These are phyloP conservation scores for Parnassius mnemosyne DNA, from an alignment of 2,888 invertebrate genomes.

Conservation along the genomic window DNA sequence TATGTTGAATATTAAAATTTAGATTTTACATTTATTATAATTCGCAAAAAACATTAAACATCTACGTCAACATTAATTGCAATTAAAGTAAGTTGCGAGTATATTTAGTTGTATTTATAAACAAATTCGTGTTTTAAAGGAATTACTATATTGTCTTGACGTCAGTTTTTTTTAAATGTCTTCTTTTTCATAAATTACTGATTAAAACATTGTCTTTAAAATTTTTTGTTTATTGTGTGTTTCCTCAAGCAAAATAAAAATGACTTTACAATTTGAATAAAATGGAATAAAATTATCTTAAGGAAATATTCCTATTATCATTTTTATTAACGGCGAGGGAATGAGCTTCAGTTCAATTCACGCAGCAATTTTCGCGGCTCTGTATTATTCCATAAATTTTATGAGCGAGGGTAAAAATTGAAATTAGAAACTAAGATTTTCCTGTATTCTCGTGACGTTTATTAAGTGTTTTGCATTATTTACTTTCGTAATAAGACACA, in stretches of 20 bases:
- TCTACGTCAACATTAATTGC: no score
- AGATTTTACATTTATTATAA: no score
- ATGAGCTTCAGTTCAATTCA: conserved; percentile 19
- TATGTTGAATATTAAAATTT: no score
- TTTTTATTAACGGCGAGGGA: conserved; percentile 22
- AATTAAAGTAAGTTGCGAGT: no score
- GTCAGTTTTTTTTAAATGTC: no score
- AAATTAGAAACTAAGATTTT: conserved; percentile 23
- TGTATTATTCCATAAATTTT: conserved; percentile 18
- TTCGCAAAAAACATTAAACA: no score
- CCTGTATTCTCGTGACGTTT: background rate
- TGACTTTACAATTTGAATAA: conserved; percentile 9
- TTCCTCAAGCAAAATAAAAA: conserved; percentile 4
- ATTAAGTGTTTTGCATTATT: background rate
- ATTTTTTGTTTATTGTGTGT: no score
- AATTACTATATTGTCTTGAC: no score
- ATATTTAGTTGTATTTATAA: no score
- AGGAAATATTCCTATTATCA: conserved; percentile 21
- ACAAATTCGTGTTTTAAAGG: no score
- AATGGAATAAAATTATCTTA: conserved; percentile 16
- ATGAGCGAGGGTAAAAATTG: conserved; percentile 25
- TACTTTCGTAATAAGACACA: background rate
- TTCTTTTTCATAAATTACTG: no score
- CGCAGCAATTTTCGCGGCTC: conserved; percentile 20
- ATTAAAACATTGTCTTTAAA: no score